phyloP scores from a whole-genome alignment of 1,140 invertebrate genomes.

The Drosophila neocordata region DNA sequence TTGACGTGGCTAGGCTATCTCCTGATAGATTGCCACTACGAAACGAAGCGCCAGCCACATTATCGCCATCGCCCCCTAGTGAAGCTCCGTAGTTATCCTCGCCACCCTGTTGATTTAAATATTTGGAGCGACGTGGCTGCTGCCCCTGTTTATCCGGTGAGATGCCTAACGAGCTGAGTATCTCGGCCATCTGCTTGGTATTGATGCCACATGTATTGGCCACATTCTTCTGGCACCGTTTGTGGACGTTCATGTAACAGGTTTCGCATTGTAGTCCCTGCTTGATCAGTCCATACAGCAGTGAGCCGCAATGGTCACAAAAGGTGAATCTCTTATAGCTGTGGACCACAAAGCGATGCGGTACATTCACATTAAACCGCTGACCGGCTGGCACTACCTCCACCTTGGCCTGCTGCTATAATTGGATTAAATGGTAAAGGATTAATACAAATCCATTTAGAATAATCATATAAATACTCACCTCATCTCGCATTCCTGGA shows the following conservation, averaged over 20 bases:
- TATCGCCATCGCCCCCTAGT: slow-evolving; percentile 58
- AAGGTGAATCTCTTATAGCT: slow-evolving; percentile 99
- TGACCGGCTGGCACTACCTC: slow-evolving; percentile 85
- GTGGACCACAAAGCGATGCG: slow-evolving; percentile 96
- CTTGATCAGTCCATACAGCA: slow-evolving; percentile 96
- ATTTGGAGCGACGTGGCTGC: slow-evolving; percentile 87
- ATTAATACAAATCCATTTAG: background rate
- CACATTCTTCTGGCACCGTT: slow-evolving; percentile 99
- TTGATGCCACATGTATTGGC: slow-evolving; percentile 99
- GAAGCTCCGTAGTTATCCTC: slow-evolving; percentile 83
- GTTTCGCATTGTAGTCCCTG: slow-evolving; percentile 99
- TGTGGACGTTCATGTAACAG: slow-evolving; percentile 99
- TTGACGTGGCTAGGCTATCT: slow-evolving; percentile 67
- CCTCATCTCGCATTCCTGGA: slow-evolving; percentile 97
- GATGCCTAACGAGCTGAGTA: slow-evolving; percentile 95
- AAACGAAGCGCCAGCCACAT: slow-evolving; percentile 64
- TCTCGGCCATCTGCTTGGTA: slow-evolving; percentile 97
- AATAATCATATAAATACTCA: slow-evolving; percentile 78
- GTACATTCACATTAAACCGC: slow-evolving; percentile 98
- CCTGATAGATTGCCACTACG: slow-evolving; percentile 65
- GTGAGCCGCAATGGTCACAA: slow-evolving; percentile 98
- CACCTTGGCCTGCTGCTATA: slow-evolving; percentile 73
- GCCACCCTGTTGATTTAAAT: slow-evolving; percentile 83
- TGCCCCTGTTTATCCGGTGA: slow-evolving; percentile 93
- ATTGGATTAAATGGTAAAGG: background rate